phyloP scores from a whole-genome alignment of 2,888 invertebrate genomes.

The Patella pellucida region DNA sequence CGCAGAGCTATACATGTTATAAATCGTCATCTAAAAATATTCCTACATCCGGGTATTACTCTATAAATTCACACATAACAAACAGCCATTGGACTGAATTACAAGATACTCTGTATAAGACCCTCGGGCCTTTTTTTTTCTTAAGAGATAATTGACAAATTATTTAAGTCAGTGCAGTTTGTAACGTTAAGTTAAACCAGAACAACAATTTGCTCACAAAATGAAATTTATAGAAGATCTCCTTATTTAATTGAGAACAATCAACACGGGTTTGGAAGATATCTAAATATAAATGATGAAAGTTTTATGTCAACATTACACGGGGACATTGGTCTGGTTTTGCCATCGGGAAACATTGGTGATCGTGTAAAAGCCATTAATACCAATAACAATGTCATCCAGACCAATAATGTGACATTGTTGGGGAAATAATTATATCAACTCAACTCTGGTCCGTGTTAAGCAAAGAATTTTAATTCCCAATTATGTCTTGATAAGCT shows the following conservation, averaged over 20 bases:
- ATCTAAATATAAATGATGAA: neutral
- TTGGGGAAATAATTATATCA: conserved; percentile 2
- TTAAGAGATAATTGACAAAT: no score
- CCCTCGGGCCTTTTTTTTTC: no score
- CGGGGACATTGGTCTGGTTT: neutral
- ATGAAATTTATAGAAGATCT: neutral
- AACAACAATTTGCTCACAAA: neutral
- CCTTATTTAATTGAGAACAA: conserved; percentile 1
- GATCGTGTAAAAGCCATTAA: conserved; percentile 5
- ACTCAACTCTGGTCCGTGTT: conserved; percentile 1
- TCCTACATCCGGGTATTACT: no score
- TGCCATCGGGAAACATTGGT: neutral
- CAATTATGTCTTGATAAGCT: conserved; percentile 10
- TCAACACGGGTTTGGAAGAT: neutral
- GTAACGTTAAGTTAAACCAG: no score
- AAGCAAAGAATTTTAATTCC: conserved; percentile 8
- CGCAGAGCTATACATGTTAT: no score
- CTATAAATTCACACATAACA: no score
- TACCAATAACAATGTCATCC: conserved; percentile 6
- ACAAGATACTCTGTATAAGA: no score
- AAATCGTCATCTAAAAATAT: no score
- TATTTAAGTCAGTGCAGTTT: no score
- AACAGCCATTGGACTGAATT: no score
- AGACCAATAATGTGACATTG: conserved; percentile 9
- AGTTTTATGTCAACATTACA: conserved; percentile 1